phyloP scores from a whole-genome alignment of 2,113 vertebrate genomes.

The Anolis carolinensis region DNA sequence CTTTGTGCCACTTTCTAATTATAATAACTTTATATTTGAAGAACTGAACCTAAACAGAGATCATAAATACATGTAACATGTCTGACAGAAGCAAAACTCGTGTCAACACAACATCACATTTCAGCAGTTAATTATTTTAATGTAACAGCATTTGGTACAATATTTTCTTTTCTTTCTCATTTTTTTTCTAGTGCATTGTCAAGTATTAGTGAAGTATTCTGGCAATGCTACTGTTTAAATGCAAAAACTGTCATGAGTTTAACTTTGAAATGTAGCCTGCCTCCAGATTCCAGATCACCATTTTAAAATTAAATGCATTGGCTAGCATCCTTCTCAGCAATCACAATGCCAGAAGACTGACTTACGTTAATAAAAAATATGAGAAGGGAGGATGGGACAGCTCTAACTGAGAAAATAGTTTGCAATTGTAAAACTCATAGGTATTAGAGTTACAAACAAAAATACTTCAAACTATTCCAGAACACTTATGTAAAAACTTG shows the following conservation, averaged over 20 bases:
- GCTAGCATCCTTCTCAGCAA: neutral
- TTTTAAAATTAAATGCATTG: neutral
- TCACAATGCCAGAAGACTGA: no score
- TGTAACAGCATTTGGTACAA: neutral
- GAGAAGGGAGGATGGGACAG: no score
- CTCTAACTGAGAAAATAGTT: no score
- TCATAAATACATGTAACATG: neutral
- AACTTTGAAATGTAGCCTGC: neutral
- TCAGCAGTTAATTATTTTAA: neutral
- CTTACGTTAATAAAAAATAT: no score
- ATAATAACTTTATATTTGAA: neutral
- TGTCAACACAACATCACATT: neutral
- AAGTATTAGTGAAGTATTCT: neutral
- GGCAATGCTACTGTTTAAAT: neutral
- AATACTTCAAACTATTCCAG: no score
- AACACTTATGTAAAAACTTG: no score
- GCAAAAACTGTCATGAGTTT: neutral
- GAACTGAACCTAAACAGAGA: constrained; percentile 1
- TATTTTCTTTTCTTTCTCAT: neutral
- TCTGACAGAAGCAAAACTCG: constrained; percentile 6
- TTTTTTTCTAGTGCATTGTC: neutral
- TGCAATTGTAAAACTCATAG: no score
- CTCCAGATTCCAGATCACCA: neutral
- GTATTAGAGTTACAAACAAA: no score
- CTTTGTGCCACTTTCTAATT: neutral